Percentiles rank a stretch among this genome's conserved stretches.
Conservation (phyloP, 2,888 invertebrate genomes). For the Coronaproctus castanopsis region DNA sequence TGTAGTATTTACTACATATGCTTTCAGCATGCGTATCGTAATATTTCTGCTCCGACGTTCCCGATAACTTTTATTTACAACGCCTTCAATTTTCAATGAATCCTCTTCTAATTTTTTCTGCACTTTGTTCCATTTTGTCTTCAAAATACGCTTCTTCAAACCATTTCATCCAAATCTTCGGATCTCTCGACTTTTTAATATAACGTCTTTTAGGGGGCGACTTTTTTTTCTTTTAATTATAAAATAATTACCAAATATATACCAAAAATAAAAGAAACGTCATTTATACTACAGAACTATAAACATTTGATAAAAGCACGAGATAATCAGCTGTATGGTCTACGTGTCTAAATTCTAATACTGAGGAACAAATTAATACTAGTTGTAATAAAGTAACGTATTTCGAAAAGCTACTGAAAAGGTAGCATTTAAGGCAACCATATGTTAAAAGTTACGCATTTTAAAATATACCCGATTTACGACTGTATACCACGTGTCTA, state of each 20-base stretch:
- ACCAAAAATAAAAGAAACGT: too few species aligned
- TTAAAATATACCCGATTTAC: not conserved
- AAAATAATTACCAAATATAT: too few species aligned
- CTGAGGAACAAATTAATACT: not conserved
- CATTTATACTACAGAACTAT: too few species aligned
- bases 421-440: not conserved
- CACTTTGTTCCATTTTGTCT: not conserved
- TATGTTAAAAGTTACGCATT: not conserved
- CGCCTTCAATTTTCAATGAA: not conserved
- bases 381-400: not conserved
- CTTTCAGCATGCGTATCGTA: not conserved
- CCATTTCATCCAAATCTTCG: not conserved
- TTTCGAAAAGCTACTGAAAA: not conserved
- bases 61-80: not conserved
- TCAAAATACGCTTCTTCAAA: not conserved
- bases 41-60: not conserved
- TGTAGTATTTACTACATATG: not conserved
- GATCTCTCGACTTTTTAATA: not conserved
- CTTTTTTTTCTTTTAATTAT: not conserved
- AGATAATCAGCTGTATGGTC: not conserved
- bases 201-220: not conserved
- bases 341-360: not conserved
- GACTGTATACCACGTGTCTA: not conserved
- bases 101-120: not conserved
- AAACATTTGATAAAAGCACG: too few species aligned